Base-by-base conservation (phyloP, 1,140 invertebrate genomes). In the Heliconius himera region DNA sequence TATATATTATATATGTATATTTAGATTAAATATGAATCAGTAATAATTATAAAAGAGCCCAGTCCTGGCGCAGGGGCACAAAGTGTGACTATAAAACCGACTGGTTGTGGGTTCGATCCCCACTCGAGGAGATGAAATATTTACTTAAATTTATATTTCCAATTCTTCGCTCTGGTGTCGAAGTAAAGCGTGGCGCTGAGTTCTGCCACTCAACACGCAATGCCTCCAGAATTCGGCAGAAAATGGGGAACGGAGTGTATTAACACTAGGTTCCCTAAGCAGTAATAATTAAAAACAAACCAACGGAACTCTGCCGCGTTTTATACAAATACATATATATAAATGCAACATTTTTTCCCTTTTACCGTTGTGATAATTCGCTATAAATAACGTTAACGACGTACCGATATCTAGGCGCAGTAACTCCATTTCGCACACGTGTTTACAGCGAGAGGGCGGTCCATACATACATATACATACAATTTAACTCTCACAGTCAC, bases 381-480 rank as follows among this genome's bases (percentile, higher is more conserved):
- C 60, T 66, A 66, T 66, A 66, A 66, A 66, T 66, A 60, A 36
- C 56, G 13, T 56, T 60, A 49, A 56, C 51, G 73, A 54, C 22
- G 73, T 36, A 66, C 29, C 73, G 73, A 74, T 74, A 56, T 74
- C 29, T 74, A 74, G 73, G 54, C 73, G 33, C 51, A 56, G 73
- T 74, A 36, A 54, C 9, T 74, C 54, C 51, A 74, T 74, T 56
- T 74, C 26, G 73, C 54, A 46, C 73, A 74, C 73, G 73, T 74
- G 73, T 49, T 74, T 60, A 60, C 33, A 74, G 36, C 51, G 49
- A 36, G 73, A 54, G 73, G 51, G 73, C 33, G 51, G 26, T 74
- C 54, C 51, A 74, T 20, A 41, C 46, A 74, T 33, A 22, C 26
- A 56, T 60, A 60, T 66, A 66, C 26, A 66, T 29, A 29, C 9